Percentiles rank a stretch among this genome's conserved stretches.
Conservation (phyloP, 2,888 invertebrate species). For the Machimus rusticus region DNA sequence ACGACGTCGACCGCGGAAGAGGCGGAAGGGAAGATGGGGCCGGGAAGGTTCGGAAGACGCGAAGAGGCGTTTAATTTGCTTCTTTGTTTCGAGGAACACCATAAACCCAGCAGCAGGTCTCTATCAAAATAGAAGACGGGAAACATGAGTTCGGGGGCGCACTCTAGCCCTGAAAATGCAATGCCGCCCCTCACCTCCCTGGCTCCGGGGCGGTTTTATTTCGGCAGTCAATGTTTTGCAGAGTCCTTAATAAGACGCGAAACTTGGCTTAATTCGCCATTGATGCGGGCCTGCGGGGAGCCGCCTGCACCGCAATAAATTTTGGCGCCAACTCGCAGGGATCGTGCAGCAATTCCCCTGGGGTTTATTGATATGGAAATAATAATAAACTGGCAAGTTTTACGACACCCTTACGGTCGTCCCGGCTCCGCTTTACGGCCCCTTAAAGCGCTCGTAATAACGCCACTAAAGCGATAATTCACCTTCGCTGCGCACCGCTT, state of each 20-base stretch:
- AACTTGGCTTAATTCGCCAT: conserved; percentile 12
- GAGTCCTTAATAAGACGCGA: neutral
- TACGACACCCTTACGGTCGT: neutral
- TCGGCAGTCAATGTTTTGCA: neutral
- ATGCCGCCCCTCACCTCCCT: neutral
- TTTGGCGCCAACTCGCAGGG: conserved; percentile 9
- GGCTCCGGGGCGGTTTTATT: neutral
- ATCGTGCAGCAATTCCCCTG: neutral
- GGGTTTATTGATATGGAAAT: conserved; percentile 36
- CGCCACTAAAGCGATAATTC: neutral
- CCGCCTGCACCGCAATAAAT: neutral
- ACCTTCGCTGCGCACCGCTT: neutral
- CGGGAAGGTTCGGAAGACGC: neutral
- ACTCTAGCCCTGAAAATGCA: neutral
- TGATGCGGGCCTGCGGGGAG: neutral
- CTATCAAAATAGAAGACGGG: neutral
- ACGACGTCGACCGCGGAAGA: neutral
- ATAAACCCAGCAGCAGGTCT: conserved; percentile 9
- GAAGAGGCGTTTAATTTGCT: conserved; percentile 6
- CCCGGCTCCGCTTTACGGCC: neutral
- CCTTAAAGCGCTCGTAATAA: conserved; percentile 3
- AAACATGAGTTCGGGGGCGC: neutral
- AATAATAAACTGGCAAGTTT: conserved; percentile 22
- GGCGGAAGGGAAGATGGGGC: neutral
- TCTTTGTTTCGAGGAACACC: neutral